Conservation (phyloP, 2,113 vertebrate genomes). For the Pteropus alecto region DNA sequence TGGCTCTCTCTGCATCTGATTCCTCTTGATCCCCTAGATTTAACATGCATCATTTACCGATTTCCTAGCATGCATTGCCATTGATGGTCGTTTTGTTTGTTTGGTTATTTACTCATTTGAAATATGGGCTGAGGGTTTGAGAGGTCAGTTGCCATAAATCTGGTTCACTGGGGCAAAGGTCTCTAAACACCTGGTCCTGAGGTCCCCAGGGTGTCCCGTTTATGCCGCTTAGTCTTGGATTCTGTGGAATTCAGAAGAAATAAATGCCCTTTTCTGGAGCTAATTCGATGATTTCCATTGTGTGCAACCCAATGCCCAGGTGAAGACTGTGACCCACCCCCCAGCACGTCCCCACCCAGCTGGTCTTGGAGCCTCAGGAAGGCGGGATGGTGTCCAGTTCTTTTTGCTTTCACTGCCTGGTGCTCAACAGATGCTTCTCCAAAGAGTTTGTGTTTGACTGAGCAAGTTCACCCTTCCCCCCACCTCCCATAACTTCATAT, state of each 20-base stretch:
- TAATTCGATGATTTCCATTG: not conserved
- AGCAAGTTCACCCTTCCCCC: not conserved
- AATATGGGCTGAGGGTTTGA: not conserved
- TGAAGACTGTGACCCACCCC: no score
- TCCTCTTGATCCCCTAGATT: not conserved
- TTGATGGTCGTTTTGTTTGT: not conserved
- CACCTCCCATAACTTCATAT: not conserved
- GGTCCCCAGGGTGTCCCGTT: not conserved
- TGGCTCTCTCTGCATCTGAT: not conserved
- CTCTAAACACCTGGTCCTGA: not conserved
- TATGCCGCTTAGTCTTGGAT: not conserved
- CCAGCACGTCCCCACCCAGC: accelerated
- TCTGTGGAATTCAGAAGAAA: not conserved
- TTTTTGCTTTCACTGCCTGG: not conserved
- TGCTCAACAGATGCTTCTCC: not conserved
- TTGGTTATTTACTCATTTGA: not conserved
- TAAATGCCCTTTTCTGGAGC: not conserved
- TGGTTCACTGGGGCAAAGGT: not conserved
- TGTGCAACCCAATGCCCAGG: not conserved
- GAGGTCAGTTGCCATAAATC: not conserved
- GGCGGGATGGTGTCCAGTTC: not conserved
- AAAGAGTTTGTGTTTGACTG: not conserved
- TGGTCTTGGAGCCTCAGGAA: not conserved
- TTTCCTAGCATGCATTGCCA: not conserved
- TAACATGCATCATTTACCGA: not conserved